phyloP scores from a whole-genome alignment of 2,888 invertebrate genomes.

The Baronia brevicornis region DNA sequence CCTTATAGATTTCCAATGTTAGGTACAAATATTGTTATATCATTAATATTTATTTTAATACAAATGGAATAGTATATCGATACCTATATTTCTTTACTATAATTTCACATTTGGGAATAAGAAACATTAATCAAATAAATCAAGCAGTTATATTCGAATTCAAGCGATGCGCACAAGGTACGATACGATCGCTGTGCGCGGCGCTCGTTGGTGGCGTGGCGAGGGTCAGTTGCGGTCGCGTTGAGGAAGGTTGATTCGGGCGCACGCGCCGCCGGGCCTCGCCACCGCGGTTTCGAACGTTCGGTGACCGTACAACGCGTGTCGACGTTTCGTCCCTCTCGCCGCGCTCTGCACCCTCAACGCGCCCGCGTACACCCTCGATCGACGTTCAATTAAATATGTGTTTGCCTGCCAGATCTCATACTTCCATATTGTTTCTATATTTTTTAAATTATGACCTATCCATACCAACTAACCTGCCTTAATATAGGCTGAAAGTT shows the following conservation, averaged over 20 bases:
- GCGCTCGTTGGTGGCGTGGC: constrained; percentile 36
- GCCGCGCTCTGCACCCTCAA: constrained; percentile 26
- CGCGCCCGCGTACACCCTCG: constrained; percentile 28
- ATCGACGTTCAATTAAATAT: constrained; percentile 14
- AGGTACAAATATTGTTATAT: no score
- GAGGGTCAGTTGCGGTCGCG: constrained; percentile 74
- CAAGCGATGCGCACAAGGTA: constrained; percentile 17
- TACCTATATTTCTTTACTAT: no score
- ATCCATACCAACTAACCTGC: no score
- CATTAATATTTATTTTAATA: no score
- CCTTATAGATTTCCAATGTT: no score
- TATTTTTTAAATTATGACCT: no score
- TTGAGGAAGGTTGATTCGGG: constrained; percentile 76
- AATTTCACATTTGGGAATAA: no score
- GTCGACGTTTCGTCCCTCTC: constrained; percentile 57
- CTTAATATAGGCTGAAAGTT: no score
- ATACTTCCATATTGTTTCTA: constrained; percentile 3
- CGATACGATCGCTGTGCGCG: constrained; percentile 29
- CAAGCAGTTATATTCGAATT: not conserved
- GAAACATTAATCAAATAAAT: no score
- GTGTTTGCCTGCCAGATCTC: constrained; percentile 1
- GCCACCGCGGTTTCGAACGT: constrained; percentile 61
- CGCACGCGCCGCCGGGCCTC: constrained; percentile 68
- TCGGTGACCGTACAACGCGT: constrained; percentile 75
- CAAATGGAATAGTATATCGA: no score